Conservation (phyloP, 2,797 vertebrate species). For the Esox lucius region DNA sequence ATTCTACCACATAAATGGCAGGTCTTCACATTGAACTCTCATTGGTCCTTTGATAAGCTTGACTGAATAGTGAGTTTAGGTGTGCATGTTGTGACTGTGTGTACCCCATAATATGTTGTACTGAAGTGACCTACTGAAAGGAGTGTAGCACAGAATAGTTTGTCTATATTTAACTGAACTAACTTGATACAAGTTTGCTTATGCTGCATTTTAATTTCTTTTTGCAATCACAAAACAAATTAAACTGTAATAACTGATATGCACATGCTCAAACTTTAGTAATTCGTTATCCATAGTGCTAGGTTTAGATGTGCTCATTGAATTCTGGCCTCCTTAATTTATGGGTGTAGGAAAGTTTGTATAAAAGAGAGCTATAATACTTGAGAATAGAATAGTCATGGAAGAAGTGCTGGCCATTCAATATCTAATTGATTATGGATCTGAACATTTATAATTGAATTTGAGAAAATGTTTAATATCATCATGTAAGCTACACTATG, state of each 20-base stretch:
- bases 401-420: slow-evolving; percentile 2
- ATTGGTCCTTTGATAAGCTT: no score
- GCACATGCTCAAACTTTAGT: slow-evolving; percentile 9
- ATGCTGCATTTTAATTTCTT: slow-evolving; percentile 16
- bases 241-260: slow-evolving; percentile 31
- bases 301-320: slow-evolving; percentile 21
- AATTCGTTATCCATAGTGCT: slow-evolving; percentile 32
- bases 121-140: no score
- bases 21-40: no score
- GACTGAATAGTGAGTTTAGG: no score
- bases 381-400: not conserved
- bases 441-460: slow-evolving; percentile 19
- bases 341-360: not conserved
- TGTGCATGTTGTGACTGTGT: no score
- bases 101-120: no score
- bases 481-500: slow-evolving; percentile 6
- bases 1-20: no score
- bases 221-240: slow-evolving; percentile 24
- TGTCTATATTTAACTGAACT: slow-evolving; percentile 1
- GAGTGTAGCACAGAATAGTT: not conserved
- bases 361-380: slow-evolving; percentile 6
- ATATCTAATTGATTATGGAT: slow-evolving; percentile 26
- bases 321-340: slow-evolving; percentile 11
- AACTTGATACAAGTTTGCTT: not conserved
- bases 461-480: not conserved